Base-by-base conservation (phyloP, 23 tunicate species). In the Phallusia fumigata region DNA sequence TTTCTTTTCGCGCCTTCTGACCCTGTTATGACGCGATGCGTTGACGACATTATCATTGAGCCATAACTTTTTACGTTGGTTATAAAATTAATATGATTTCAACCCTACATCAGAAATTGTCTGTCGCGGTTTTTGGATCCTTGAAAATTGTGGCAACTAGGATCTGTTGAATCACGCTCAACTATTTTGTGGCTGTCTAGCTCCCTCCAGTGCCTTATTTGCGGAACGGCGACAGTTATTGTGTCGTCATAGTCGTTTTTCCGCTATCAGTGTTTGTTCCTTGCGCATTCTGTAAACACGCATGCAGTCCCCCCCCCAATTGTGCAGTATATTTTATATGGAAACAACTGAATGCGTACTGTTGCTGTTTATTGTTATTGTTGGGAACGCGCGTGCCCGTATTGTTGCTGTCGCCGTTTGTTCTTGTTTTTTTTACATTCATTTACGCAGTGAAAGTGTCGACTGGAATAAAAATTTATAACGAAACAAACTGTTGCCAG, bases 291-390 rank as follows among this genome's bases (percentile, higher is more conserved):
- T 58, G 69, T 58, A 58, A 58, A 6, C 3, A 22, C 69, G 47
- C 47, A 40, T 10, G 47, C 69, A 58, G 28, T 22, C 13, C 16
- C 3, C 69, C 69, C 69, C 15, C 8, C 69, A 21, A 6, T 58
- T 58, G 28, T 58, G 69, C 69, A 58, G 69, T 58, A 58, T 58
- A 11, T 58, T 58, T 58, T 58, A 58, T 58, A 58, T 58, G 16
- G 69, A 58, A 3, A 22, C 5, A 10, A 40, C 28, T 58, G 28
- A 24, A 58, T 21, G 69, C 69, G 69, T 58, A 58, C 69, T 58
- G 69, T 58, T 58, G 28, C 69, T 58, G 69, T 58, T n/a, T 58
- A 58, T 58, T 58, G 69, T 58, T 58, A 58, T 58, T 58, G 26
- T 58, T 24, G 69, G 26, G 16, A 21, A 58, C 3, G 26, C 69